Base-by-base conservation (phyloP, 30 jellyfish, hydroid and myxozoan species). In the Hydractinia echinata region DNA sequence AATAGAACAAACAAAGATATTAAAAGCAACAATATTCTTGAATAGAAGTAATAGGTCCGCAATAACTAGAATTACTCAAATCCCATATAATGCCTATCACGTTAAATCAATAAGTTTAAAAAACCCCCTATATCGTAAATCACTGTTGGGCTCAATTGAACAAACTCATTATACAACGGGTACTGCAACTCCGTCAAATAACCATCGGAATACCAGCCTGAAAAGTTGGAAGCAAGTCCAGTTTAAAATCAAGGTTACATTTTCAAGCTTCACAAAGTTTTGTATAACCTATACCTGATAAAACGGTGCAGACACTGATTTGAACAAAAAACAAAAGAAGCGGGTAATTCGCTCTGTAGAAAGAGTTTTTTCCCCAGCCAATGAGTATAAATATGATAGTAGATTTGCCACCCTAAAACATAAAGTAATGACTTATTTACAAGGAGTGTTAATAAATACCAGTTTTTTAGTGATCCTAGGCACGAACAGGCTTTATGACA, bases 61-160 rank as follows among this genome's bases (percentile, higher is more conserved):
- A 30, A 30, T 30, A 30, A 2, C 2, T 0, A 30, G 44, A 30
- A 30, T 30, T 30, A 30, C n/a, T 30, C 44, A 30, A 30, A n/a
- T n/a, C n/a, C 44, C 2, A 30, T 30, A 30, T 30, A 30, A 13
- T n/a, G 74, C 19, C 8, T n/a, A 13, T n/a, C 19, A 64, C 39
- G 39, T 11, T 58, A 16, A 58, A 58, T 0, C 1, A n/a, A 76
- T 54, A 16, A 4, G 13, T 1, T 30, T 19, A 90, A n/a, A n/a
- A n/a, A n/a, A n/a, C n/a, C 98, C 98, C 73, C 88, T 89, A 81
- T 86, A 83, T 66, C 82, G 48, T 7, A 86, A 76, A 67, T 64
- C n/a, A 92, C 61, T 92, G 96, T 66, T 92, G 92, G 71, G n/a
- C n/a, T 92, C 94, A 39, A 86, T 81, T 86, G 90, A 18, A 92